phyloP scores from a whole-genome alignment of 2,797 vertebrate genomes.

The Squalus acanthias region DNA sequence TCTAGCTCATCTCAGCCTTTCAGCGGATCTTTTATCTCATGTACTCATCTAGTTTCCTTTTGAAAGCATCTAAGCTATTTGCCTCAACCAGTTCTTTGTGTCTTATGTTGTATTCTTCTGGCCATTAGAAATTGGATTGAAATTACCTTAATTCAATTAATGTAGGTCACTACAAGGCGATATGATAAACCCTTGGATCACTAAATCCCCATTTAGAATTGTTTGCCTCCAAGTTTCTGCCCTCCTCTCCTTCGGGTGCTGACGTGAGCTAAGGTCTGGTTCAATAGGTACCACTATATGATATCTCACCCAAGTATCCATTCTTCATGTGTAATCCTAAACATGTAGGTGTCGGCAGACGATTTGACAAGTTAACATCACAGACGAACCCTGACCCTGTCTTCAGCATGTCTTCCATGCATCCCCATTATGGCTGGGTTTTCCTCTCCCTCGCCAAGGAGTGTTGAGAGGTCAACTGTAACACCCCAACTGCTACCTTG shows the following conservation, averaged over 20 bases:
- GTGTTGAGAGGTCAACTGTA: not conserved
- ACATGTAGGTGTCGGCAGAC: no score
- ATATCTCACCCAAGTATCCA: not conserved
- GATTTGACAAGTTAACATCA: not conserved
- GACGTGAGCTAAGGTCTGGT: no score
- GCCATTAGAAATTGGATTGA: not conserved
- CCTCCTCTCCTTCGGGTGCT: not conserved
- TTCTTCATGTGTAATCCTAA: not conserved
- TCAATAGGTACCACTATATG: no score
- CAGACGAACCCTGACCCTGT: not conserved
- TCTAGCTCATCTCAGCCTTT: no score
- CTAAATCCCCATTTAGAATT: not conserved
- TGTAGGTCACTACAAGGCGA: not conserved
- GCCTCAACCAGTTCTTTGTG: not conserved
- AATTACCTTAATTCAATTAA: not conserved
- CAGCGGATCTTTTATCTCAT: no score
- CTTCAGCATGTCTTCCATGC: not conserved
- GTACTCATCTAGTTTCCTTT: no score
- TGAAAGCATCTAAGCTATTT: no score
- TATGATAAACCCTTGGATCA: not conserved
- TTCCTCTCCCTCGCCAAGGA: not conserved
- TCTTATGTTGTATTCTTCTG: not conserved
- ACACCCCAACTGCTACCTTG: not conserved
- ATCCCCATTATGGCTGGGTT: not conserved
- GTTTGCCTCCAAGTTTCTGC: not conserved